phyloP scores from a whole-genome alignment of 2,797 vertebrate genomes.

The Lates japonicus region DNA sequence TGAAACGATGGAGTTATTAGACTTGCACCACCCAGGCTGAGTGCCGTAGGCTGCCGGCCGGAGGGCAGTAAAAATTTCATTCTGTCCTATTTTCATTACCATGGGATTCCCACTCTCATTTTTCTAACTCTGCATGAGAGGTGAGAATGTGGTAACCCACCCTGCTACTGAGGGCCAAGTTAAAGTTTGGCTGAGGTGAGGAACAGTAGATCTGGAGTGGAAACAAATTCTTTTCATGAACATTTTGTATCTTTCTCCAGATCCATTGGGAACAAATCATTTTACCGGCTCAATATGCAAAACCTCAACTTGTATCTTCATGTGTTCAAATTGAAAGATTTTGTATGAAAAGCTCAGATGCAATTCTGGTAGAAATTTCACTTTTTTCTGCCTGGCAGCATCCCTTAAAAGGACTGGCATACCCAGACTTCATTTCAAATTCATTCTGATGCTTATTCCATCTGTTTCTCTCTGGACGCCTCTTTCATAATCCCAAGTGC shows the following conservation, averaged over 20 bases:
- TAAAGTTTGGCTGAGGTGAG: conserved; percentile 29
- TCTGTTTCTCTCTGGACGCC: conserved; percentile 34
- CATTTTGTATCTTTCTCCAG: not conserved
- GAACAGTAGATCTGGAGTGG: conserved; percentile 8
- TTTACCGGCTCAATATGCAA: conserved; percentile 7
- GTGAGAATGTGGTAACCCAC: conserved; percentile 39
- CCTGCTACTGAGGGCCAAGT: conserved; percentile 10
- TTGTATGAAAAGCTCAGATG: not conserved
- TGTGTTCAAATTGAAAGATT: conserved; percentile 3
- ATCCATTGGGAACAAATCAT: not conserved
- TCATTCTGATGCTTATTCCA: conserved; percentile 24
- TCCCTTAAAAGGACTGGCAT: conserved; percentile 7
- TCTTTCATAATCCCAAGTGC: conserved; percentile 57
- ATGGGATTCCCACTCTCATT: conserved; percentile 34
- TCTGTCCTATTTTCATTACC: conserved; percentile 45
- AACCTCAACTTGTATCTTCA: not conserved
- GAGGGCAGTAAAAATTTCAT: conserved; percentile 29
- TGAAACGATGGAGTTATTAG: conserved; percentile 25
- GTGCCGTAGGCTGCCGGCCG: not conserved
- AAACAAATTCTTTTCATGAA: conserved; percentile 33
- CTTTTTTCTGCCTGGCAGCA: not conserved
- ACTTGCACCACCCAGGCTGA: conserved; percentile 31
- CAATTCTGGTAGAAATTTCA: not conserved
- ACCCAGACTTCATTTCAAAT: conserved; percentile 20
- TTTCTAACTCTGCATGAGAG: conserved; percentile 32